Evolutionary conservation across 2,888 invertebrate species (phyloP).

Genomic region (Pseudococcus viburni): DNA sequence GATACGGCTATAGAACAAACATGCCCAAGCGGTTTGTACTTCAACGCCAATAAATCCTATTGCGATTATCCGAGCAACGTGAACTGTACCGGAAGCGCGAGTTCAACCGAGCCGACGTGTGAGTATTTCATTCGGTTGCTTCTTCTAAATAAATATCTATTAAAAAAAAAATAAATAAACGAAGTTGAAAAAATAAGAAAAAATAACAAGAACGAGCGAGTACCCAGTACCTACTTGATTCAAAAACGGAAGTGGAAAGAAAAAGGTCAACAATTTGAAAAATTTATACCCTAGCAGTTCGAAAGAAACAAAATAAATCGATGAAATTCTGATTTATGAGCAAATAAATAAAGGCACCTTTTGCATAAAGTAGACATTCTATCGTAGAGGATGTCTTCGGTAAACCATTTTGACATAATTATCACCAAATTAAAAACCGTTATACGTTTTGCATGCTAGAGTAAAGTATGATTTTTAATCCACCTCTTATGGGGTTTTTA

Average conservation of each 20-base stretch:
- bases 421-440: conserved; percentile 56
- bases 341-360: conserved; percentile 5
- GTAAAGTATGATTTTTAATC: not conserved
- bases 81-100: conserved; percentile 75
- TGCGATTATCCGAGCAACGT: conserved; percentile 80
- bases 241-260: conserved; percentile 9
- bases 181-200: not conserved
- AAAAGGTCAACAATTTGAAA: conserved; percentile 36
- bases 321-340: conserved; percentile 15
- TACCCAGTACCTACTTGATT: not conserved
- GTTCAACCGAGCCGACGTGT: conserved; percentile 68
- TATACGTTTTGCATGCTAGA: conserved; percentile 25
- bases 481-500: not conserved
- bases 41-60: conserved; percentile 75
- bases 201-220: not conserved
- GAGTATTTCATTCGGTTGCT: not conserved
- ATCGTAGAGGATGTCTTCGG: not conserved
- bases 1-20: conserved; percentile 78
- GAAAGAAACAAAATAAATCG: conserved; percentile 11
- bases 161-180: not conserved
- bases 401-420: conserved; percentile 55
- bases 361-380: not conserved
- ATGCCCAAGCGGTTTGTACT: conserved; percentile 77
- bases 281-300: not conserved
- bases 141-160: not conserved